These are phyloP conservation scores for Lagopus leucura DNA, from an alignment of 2,113 vertebrate species.

Conservation along the genomic window DNA sequence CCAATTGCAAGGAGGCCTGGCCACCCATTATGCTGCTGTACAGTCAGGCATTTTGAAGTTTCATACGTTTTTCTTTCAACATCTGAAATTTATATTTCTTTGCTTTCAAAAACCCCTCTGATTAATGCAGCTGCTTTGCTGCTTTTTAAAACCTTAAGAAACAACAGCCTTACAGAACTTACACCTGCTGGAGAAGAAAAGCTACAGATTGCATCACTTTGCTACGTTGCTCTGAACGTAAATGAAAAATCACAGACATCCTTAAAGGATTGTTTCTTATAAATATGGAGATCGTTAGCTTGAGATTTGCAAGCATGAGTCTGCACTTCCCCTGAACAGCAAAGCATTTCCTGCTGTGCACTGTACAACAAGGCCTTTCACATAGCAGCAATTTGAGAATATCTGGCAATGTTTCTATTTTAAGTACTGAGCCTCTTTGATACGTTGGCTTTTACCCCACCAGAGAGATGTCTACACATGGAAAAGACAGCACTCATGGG, in stretches of 20 bases:
- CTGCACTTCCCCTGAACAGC: background rate
- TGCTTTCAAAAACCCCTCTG: background rate
- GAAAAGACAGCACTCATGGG: background rate
- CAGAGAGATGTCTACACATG: background rate
- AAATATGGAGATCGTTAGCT: background rate
- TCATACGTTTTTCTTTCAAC: background rate
- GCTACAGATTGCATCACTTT: background rate
- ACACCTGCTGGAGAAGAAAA: background rate
- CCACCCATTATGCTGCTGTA: background rate
- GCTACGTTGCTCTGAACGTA: background rate
- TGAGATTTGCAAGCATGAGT: background rate
- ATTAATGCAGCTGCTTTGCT: background rate
- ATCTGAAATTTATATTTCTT: background rate
- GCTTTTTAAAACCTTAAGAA: background rate
- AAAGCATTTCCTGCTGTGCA: background rate
- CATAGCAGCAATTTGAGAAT: background rate
- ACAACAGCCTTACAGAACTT: background rate
- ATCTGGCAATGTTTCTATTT: background rate
- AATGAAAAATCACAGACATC: background rate
- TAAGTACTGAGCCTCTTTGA: background rate
- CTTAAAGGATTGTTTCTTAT: background rate
- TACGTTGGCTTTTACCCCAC: background rate
- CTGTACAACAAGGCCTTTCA: background rate
- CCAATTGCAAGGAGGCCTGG: fast-evolving
- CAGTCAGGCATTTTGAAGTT: background rate